Evolutionary conservation across 2,797 vertebrate species (phyloP), one percentile per base, ranked within the genome.

Genomic region (Enteromius paludinosus): DNA sequence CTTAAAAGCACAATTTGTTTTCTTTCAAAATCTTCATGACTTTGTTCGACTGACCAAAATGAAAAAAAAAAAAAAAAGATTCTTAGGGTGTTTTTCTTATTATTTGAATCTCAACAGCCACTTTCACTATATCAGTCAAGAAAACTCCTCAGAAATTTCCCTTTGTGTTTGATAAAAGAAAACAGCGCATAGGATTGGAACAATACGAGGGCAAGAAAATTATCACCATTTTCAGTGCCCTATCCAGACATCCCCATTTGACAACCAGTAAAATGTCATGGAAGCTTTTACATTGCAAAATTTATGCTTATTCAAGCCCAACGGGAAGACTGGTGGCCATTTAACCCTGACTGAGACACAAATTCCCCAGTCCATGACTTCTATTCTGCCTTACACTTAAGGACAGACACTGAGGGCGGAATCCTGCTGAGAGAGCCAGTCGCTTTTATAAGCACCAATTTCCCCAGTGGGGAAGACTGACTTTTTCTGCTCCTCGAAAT

Each of bases 371-470:
- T 71, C 81, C 77, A 56, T 56, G 68, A 75, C 82, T 75, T 80
- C n/a, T 69, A 65, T 64, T 52, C 74, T 73, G 65, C 54, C 65
- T 72, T 84, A 82, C 35, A 68, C 69, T 54, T 69, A 70, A 84
- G 74, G 64, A 49, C 56, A 71, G 30, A 75, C 35, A 64, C 70
- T 80, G 77, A 82, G 62, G 62, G 78, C 59, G 69, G 69, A 61
- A 62, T 68, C 80, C 68, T 81, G 82, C 78, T 83, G 83, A 54
- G 61, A 82, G 66, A 82, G 75, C 20, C 14, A 62, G 70, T 38
- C 47, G 41, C 70, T 87, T 89, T 83, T 84, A 81, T 82, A 85
- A 82, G 70, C 38, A 71, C 49, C 74, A 81, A 86, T 86, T 86
- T 80, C 81, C 81, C 83, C 84, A 75, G 78, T 83, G 28, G 59